A percentile compares a stretch with the other conserved stretches of the same genome.
phyloP scores from a whole-genome alignment of 2,888 invertebrate genomes.

The Timandra comae region DNA sequence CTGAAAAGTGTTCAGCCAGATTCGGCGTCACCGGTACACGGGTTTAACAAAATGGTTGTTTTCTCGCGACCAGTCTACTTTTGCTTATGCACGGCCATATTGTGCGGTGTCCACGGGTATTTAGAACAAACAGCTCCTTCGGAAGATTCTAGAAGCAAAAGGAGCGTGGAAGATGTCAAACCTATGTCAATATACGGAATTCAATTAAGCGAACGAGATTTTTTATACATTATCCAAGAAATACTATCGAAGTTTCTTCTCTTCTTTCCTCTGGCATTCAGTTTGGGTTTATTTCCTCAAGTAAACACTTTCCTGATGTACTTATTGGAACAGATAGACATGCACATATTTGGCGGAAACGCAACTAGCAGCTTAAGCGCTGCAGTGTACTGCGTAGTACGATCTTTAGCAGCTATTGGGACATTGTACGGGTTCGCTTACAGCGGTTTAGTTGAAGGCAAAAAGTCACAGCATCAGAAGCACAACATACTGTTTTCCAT shows the following conservation, averaged over 20 bases:
- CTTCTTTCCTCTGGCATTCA: slow-evolving; percentile 95
- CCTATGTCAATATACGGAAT: slow-evolving; percentile 67
- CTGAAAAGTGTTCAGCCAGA: slow-evolving; percentile 99
- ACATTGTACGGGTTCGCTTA: slow-evolving; percentile 92
- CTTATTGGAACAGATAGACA: slow-evolving; percentile 95
- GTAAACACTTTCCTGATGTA: slow-evolving; percentile 98
- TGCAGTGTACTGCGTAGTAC: slow-evolving; percentile 86
- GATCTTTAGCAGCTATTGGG: slow-evolving; percentile 87
- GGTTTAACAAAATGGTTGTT: slow-evolving; percentile 95
- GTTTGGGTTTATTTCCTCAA: slow-evolving; percentile 96
- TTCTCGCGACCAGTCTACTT: slow-evolving; percentile 97
- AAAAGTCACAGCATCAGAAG: slow-evolving; percentile 87
- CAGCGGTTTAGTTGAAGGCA: slow-evolving; percentile 88
- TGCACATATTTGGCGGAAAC: slow-evolving; percentile 92
- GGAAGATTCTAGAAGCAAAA: slow-evolving; percentile 40
- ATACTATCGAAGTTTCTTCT: slow-evolving; percentile 87
- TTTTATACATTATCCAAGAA: slow-evolving; percentile 82
- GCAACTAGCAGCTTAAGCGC: slow-evolving; percentile 90
- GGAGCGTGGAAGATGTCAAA: slow-evolving; percentile 42
- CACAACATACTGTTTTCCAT: slow-evolving; percentile 91
- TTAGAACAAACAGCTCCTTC: slow-evolving; percentile 40
- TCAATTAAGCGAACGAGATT: slow-evolving; percentile 68
- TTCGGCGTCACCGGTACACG: slow-evolving; percentile 98
- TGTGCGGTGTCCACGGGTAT: slow-evolving; percentile 63
- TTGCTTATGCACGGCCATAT: slow-evolving; percentile 82